phyloP scores from a whole-genome alignment of 2,888 invertebrate genomes.

The Lasioglossum pauxillum region DNA sequence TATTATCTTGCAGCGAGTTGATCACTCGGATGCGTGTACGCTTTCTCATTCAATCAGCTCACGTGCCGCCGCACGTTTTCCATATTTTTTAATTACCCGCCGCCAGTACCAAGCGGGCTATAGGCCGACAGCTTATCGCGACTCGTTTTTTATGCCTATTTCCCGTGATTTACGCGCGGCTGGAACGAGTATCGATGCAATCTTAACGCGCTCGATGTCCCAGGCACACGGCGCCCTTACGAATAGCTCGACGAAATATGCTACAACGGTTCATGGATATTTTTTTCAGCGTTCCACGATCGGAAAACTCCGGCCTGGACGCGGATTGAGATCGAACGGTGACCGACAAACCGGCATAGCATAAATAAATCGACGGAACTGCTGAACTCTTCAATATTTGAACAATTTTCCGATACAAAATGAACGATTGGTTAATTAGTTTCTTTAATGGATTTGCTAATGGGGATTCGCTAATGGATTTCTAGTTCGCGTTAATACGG shows the following conservation, averaged over 20 bases:
- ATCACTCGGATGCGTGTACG: neutral
- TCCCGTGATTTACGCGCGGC: conserved; percentile 29
- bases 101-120: neutral
- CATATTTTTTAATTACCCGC: neutral
- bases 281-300: neutral
- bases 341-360: neutral
- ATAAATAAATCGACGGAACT: neutral
- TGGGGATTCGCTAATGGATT: neutral
- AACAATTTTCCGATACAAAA: neutral
- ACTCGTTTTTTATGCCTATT: conserved; percentile 17
- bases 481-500: neutral
- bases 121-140: conserved; percentile 17
- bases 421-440: neutral
- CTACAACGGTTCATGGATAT: neutral
- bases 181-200: conserved; percentile 9
- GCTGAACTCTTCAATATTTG: neutral
- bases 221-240: neutral
- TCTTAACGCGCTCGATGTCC: conserved; percentile 4
- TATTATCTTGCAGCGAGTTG: neutral
- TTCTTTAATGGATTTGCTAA: neutral
- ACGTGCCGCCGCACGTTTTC: neutral
- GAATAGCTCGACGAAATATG: neutral
- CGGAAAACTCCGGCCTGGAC: neutral
- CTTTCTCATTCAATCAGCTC: neutral
- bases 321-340: neutral